Percentiles rank a stretch among this genome's conserved stretches.
phyloP scores from a whole-genome alignment of 2,797 vertebrate genomes.

The Champsocephalus esox region DNA sequence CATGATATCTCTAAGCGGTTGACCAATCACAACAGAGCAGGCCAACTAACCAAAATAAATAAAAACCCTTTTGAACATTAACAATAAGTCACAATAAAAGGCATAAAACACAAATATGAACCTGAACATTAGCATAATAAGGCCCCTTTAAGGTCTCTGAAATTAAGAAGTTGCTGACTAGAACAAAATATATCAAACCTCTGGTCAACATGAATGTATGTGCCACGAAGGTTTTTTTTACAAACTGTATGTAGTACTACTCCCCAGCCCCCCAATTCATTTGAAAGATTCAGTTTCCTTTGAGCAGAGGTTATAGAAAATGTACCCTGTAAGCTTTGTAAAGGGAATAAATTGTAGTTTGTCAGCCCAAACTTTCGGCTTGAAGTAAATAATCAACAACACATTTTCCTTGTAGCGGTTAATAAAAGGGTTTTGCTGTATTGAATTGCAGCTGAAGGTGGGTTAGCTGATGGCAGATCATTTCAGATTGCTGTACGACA shows the following conservation, averaged over 20 bases:
- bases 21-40: too few relatives aligned
- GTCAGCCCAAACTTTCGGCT: neutral
- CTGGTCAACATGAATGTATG: neutral
- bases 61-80: too few relatives aligned
- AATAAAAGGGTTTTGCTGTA: neutral
- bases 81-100: too few relatives aligned
- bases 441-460: neutral
- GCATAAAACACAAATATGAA: too few relatives aligned
- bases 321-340: neutral
- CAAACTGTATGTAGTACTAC: neutral
- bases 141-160: too few relatives aligned
- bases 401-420: too few relatives aligned
- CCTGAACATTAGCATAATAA: too few relatives aligned
- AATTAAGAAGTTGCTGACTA: too few relatives aligned
- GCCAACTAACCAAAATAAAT: too few relatives aligned
- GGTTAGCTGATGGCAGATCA: too few relatives aligned
- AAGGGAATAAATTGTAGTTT: neutral
- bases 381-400: too few relatives aligned
- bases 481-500: neutral
- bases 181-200: neutral
- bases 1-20: too few relatives aligned
- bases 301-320: neutral
- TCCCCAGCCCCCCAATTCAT: neutral
- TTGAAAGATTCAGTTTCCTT: neutral
- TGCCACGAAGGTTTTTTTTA: neutral